Base-by-base conservation (phyloP, 2,113 vertebrate species). In the Solea senegalensis region DNA sequence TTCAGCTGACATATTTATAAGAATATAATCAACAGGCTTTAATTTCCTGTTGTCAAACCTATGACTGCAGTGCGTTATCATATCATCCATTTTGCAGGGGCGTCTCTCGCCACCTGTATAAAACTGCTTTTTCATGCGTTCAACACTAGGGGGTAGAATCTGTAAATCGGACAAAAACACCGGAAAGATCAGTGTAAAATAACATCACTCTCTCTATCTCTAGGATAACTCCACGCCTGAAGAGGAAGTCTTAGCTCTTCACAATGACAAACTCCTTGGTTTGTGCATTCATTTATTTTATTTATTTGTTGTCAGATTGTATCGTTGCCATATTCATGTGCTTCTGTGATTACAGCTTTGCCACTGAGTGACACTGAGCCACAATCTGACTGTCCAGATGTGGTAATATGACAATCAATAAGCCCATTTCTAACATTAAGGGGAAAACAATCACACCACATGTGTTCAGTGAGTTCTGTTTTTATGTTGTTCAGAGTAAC, bases 321-420 rank as follows among this genome's bases (percentile, higher is more conserved):
- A 21, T 21, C 21, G 21, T 21, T 21, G 21, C 21, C 34, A 5
- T 43, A 45, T 41, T 45, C 5, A 40, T 13, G 26, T 65, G 8
- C 39, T 3, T 66, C 6, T 69, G 21, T 81, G 3, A 65, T 59
- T 73, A 8, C 68, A 80, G 71, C 14, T 26, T 44, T 50, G 12
- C 40, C 45, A 1, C 57, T 21, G 21, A 21, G 50, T 16, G 72
- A 71, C 59, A 7, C 46, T 0, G 60, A 76, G n/a, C 39, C 21
- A 13, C 51, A 54, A 4, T 39, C n/a, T 28, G 1, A 0, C 69
- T 14, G 7, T 64, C 39, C 40, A 66, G 40, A 76, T 6, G 2
- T 81, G 84, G 88, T 90, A 81, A 76, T 8, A 50, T 14, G 40
- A 9, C 5, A 62, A 10, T 4, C 8, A 3, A 5, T 72, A 10